These are phyloP conservation scores for Maniola jurtina DNA, from an alignment of 1,140 invertebrate species.

Conservation along the genomic window DNA sequence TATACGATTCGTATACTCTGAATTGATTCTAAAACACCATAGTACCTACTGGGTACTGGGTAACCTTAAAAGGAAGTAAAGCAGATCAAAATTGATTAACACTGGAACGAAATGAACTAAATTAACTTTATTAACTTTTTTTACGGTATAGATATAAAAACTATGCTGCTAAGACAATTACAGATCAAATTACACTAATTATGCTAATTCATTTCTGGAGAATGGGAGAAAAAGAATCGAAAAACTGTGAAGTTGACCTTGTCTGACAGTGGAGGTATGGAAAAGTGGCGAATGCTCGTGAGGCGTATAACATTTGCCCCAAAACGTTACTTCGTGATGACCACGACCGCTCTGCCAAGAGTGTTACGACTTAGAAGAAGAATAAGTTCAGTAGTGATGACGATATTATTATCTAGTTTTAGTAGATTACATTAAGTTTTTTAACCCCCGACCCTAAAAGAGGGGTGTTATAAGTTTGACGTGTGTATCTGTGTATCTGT, in stretches of 20 bases:
- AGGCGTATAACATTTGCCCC: too few species aligned
- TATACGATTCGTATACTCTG: too few species aligned
- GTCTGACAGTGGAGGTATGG: neutral
- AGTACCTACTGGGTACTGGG: neutral
- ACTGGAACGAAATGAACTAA: constrained; percentile 3
- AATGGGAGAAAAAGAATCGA: neutral
- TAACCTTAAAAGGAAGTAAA: neutral
- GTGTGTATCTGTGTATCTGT: too few species aligned
- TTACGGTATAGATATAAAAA: neutral
- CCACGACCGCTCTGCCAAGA: too few species aligned
- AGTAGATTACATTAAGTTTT: too few species aligned
- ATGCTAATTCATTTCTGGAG: constrained; percentile 7
- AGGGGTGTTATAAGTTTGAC: too few species aligned
- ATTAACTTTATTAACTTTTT: constrained; percentile 6
- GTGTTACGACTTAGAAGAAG: too few species aligned
- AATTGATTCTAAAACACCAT: neutral
- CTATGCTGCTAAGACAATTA: constrained; percentile 1
- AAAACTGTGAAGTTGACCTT: neutral
- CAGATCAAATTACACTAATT: neutral
- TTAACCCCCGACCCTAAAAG: too few species aligned
- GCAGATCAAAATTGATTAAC: neutral
- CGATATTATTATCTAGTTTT: too few species aligned
- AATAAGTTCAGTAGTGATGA: neutral
- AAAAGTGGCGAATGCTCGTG: too few species aligned
- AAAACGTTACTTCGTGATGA: too few species aligned